Percentiles rank a stretch among this genome's conserved stretches.
Evolutionary conservation across 2,888 invertebrate species (phyloP).

Genomic region (Taenaris catops): DNA sequence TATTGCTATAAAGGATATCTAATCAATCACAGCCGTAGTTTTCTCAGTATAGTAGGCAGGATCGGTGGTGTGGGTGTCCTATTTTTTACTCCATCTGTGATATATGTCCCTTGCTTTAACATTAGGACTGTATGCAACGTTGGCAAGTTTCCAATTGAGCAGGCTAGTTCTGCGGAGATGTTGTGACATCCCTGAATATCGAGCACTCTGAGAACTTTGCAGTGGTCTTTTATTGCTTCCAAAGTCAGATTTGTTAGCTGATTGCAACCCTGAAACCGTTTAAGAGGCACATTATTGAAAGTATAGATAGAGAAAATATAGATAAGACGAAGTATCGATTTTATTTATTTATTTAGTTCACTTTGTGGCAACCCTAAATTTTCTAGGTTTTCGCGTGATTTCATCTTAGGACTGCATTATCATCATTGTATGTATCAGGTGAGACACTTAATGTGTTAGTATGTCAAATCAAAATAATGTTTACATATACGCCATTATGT

Average conservation of each 20-base stretch:
- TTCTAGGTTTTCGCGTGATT: too few species aligned
- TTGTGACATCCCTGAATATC: constrained; percentile 79
- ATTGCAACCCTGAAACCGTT: constrained; percentile 81
- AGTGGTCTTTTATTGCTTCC: constrained; percentile 65
- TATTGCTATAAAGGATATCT: too few species aligned
- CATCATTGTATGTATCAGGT: too few species aligned
- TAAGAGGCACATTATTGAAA: too few species aligned
- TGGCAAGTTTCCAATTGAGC: constrained; percentile 51
- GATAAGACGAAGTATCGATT: too few species aligned
- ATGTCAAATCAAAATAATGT: too few species aligned
- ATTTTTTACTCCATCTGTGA: constrained; percentile 56
- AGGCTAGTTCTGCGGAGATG: constrained; percentile 66
- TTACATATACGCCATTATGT: too few species aligned
- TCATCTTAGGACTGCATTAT: too few species aligned
- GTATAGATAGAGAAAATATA: too few species aligned
- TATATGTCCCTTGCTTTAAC: constrained; percentile 64
- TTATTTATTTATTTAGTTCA: too few species aligned
- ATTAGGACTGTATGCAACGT: constrained; percentile 67
- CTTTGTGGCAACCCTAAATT: too few species aligned
- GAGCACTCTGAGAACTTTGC: constrained; percentile 74
- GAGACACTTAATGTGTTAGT: too few species aligned
- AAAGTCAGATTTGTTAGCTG: constrained; percentile 80
- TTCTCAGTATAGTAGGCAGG: constrained; percentile 58
- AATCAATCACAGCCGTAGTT: constrained; percentile 34
- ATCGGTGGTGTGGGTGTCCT: constrained; percentile 57